Base-by-base conservation (phyloP, 1,140 invertebrate species). In the Agraylea sexmaculata region DNA sequence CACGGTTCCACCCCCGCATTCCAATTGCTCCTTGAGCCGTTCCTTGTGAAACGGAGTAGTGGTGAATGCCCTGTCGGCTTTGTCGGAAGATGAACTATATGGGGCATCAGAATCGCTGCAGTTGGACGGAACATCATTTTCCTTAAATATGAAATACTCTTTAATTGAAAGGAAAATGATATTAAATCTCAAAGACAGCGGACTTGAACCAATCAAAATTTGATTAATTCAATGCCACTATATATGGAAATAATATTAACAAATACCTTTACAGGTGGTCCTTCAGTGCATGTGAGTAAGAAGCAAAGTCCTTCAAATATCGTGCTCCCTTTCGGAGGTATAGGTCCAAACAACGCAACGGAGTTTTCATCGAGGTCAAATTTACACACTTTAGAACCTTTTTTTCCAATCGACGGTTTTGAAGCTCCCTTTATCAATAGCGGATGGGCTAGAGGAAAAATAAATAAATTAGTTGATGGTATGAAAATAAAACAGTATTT, bases 231-330 rank as follows among this genome's bases (percentile, higher is more conserved):
- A 7, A 25, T 7, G n/a, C 23, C n/a, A n/a, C 23, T 7, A 7
- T 25, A 7, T 25, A 25, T 25, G n/a, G n/a, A 25, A 25, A 25
- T 25, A n/a, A 25, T 7, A 6, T 25, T 25, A 25, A 25, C 6
- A 40, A 19, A 13, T 30, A 40, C 37, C 13, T 40, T 40, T 31
- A 11, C 18, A 15, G 53, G 12, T 0, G 68, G 57, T 1, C 58
- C 50, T 7, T 65, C 60, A 4, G 64, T 67, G 42, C 68, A 74
- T 1, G 70, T 73, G 0, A 75, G 47, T 4, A 75, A 45, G 45
- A 77, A 75, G 13, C 66, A 64, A 32, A 68, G 52, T 1, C 66
- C 69, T 1, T 59, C 57, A 40, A 77, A 75, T 10, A 74, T 44
- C 7, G 53, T 64, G 10, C 60, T 66, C 3, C 62, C 62, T 0